Evolutionary conservation across 1,140 invertebrate species (phyloP).

Genomic region (Physella acuta): DNA sequence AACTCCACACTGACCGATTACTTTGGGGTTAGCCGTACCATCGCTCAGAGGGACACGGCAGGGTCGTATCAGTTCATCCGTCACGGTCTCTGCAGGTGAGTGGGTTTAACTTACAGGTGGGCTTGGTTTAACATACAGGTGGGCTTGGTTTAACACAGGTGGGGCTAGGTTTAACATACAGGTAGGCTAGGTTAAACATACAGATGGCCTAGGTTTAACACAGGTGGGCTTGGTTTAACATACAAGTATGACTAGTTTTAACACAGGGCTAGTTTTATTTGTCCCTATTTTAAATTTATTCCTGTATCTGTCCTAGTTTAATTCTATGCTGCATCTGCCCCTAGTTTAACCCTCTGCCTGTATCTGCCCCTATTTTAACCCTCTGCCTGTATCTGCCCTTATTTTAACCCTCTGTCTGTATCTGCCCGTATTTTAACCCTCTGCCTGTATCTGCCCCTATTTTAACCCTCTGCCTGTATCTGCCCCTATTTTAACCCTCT

Average conservation of each 20-base stretch:
- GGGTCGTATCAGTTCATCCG: slow-evolving; percentile 20
- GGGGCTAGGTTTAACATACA: not conserved
- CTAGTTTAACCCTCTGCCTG: no score
- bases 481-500: no score
- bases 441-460: no score
- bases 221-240: not conserved
- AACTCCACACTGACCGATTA: slow-evolving; percentile 15
- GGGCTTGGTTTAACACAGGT: not conserved
- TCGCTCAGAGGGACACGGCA: slow-evolving; percentile 7
- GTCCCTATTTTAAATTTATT: no score
- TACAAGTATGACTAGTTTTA: not conserved
- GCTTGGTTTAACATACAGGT: not conserved
- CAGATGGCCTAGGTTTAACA: not conserved
- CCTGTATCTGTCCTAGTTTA: no score
- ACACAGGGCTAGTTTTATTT: not conserved
- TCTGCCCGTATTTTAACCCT: no score
- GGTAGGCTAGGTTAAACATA: not conserved
- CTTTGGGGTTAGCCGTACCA: not conserved
- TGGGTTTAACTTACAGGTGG: not conserved
- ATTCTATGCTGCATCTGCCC: no score
- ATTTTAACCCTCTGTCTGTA: no score
- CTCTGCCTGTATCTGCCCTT: no score
- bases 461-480: no score
- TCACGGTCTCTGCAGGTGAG: slow-evolving; percentile 20
- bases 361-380: no score